These are phyloP conservation scores for Pandemis heparana DNA, from an alignment of 2,888 invertebrate species.

Conservation along the genomic window DNA sequence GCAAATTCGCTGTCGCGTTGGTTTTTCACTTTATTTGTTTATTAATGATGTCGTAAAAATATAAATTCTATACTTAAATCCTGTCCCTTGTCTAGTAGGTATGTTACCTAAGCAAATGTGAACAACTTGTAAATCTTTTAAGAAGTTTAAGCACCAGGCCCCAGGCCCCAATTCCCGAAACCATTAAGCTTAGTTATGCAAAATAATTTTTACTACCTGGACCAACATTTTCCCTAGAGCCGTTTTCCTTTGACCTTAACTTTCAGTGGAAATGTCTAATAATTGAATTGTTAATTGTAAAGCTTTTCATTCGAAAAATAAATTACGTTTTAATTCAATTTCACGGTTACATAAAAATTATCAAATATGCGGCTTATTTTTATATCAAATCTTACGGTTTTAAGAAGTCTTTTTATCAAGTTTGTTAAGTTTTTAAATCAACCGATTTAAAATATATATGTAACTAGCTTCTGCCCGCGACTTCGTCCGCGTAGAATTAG, in stretches of 20 bases:
- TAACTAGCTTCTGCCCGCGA: too few relatives aligned
- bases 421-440: not conserved
- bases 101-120: not conserved
- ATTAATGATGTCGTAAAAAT: too few relatives aligned
- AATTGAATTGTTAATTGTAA: constrained; percentile 15
- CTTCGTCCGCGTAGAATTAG: too few relatives aligned
- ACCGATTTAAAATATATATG: too few relatives aligned
- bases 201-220: constrained; percentile 14
- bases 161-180: constrained; percentile 5
- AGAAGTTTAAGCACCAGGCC: not conserved
- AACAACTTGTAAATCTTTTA: not conserved
- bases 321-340: not conserved
- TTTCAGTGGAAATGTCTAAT: constrained; percentile 12
- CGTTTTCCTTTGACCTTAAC: constrained; percentile 5
- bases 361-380: not conserved
- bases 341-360: not conserved
- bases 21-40: too few relatives aligned
- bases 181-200: constrained; percentile 20
- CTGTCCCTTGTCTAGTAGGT: not conserved
- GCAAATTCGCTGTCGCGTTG: too few relatives aligned
- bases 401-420: not conserved
- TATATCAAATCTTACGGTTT: not conserved
- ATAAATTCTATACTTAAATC: not conserved
- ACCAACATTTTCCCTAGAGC: not conserved
- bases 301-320: constrained; percentile 7